A percentile compares a stretch with the other conserved stretches of the same genome.
These are phyloP conservation scores for Archocentrus centrarchus DNA, from an alignment of 2,113 vertebrate species.

Conservation along the genomic window DNA sequence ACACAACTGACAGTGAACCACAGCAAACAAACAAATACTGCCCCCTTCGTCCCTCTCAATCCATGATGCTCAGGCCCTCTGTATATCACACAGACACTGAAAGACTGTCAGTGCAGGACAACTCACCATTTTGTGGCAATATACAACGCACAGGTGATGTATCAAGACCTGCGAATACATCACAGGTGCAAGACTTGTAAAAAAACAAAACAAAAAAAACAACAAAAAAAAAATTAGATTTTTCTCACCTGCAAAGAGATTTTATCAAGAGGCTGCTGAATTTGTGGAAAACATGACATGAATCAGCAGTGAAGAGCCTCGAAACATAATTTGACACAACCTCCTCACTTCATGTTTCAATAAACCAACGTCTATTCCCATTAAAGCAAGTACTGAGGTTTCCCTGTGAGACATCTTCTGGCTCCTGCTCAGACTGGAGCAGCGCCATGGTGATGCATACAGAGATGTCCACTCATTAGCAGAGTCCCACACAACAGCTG, in stretches of 20 bases:
- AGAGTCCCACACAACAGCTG: constrained; percentile 81
- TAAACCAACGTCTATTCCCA: constrained; percentile 27
- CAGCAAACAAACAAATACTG: constrained; percentile 57
- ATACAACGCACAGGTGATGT: constrained; percentile 48
- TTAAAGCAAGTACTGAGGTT: constrained; percentile 24
- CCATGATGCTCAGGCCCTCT: constrained; percentile 45
- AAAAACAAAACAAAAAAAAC: neutral
- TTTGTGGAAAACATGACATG: neutral
- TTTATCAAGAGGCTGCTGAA: neutral
- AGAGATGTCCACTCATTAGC: constrained; percentile 78
- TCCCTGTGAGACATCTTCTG: constrained; percentile 58
- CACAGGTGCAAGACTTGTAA: constrained; percentile 47
- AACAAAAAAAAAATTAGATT: neutral
- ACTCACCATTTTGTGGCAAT: constrained; percentile 46
- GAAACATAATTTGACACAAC: neutral
- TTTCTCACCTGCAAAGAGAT: constrained; percentile 7
- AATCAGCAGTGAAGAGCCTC: neutral
- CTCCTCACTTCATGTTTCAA: neutral
- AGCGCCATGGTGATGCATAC: constrained; percentile 70
- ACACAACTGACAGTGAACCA: constrained; percentile 80
- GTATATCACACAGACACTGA: constrained; percentile 49
- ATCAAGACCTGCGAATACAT: constrained; percentile 48
- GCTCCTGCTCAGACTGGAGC: constrained; percentile 56
- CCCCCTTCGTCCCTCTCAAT: constrained; percentile 45
- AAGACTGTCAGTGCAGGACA: constrained; percentile 34